phyloP scores from a whole-genome alignment of 1,140 invertebrate genomes.

The Caenorhabditis brenneri region DNA sequence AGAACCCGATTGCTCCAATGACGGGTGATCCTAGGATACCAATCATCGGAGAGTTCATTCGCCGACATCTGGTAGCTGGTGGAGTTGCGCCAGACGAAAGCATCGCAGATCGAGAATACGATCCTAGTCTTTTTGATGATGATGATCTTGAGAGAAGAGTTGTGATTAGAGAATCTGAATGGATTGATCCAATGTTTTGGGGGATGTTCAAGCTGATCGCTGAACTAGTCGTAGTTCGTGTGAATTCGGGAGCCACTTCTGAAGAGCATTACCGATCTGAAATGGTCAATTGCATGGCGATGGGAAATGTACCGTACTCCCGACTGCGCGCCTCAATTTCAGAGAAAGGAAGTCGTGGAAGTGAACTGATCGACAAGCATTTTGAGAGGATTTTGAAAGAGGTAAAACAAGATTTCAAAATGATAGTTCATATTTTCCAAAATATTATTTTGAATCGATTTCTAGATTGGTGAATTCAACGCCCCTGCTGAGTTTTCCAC shows the following conservation, averaged over 20 bases:
- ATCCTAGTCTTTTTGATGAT: neutral
- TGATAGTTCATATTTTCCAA: neutral
- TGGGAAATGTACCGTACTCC: constrained; percentile 22
- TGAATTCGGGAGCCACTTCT: neutral
- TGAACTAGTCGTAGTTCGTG: constrained; percentile 43
- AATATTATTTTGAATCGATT: neutral
- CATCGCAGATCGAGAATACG: neutral
- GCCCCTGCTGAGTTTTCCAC: neutral
- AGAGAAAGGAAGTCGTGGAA: constrained; percentile 44
- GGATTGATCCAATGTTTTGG: constrained; percentile 45
- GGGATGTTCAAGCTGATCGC: constrained; percentile 43
- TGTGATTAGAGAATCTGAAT: constrained; percentile 12
- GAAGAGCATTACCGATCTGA: constrained; percentile 34
- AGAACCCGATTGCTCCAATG: neutral
- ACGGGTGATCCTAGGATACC: neutral
- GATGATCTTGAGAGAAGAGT: neutral
- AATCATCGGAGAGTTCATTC: constrained; percentile 2
- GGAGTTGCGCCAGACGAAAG: neutral
- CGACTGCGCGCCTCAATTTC: constrained; percentile 22
- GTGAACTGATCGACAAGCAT: neutral
- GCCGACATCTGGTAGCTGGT: neutral
- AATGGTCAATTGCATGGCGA: constrained; percentile 45
- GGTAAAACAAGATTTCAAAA: neutral
- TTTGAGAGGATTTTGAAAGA: constrained; percentile 29
- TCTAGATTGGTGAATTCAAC: constrained; percentile 33